Percentiles rank a stretch among this genome's conserved stretches.
Conservation (phyloP, 2,113 vertebrate species). For the Malaclemys terrapin region DNA sequence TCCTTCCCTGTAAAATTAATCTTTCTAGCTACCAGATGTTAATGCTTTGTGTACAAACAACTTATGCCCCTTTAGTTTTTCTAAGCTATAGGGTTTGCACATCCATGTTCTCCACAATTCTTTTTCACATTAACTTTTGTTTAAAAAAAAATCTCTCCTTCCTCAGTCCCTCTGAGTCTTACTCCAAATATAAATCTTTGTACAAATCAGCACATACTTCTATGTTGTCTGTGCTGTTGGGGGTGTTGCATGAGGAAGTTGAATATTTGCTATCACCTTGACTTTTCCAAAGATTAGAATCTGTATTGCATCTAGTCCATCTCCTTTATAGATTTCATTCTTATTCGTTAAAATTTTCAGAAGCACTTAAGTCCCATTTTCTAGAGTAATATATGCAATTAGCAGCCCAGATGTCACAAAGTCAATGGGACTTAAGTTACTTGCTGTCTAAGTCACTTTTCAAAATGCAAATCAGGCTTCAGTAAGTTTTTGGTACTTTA, state of each 20-base stretch:
- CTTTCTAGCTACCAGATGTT: neutral
- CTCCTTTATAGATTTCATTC: neutral
- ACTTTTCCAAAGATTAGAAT: neutral
- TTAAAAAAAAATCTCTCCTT: neutral
- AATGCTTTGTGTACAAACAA: neutral
- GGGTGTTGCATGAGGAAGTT: neutral
- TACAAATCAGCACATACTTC: neutral
- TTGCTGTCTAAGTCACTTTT: rapidly evolving
- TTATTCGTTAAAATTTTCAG: rapidly evolving
- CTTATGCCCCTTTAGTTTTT: neutral
- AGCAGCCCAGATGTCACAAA: neutral
- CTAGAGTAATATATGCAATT: neutral
- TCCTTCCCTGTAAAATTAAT: neutral
- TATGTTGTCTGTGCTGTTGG: neutral
- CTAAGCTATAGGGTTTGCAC: neutral
- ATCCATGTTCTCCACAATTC: neutral
- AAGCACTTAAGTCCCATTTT: neutral
- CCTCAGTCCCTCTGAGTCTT: neutral
- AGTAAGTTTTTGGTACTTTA: neutral
- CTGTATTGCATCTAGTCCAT: neutral
- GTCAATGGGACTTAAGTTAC: rapidly evolving
- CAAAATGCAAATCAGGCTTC: neutral
- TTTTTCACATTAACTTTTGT: neutral
- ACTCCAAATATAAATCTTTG: neutral
- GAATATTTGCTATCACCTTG: neutral